Base-by-base conservation (phyloP, 1,140 invertebrate genomes). In the Aphaenogaster floridana region DNA sequence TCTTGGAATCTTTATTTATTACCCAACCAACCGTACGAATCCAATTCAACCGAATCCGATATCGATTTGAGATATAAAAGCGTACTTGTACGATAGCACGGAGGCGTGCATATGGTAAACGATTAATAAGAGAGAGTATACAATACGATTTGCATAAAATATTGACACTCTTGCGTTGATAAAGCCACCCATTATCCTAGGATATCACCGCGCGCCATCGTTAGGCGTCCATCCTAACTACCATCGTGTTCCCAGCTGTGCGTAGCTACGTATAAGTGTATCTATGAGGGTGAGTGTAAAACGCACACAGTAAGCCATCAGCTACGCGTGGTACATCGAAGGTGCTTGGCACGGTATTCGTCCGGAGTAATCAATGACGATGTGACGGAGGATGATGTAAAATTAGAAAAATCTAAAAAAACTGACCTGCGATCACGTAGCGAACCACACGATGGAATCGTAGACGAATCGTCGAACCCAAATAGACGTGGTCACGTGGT, bases 171-270 rank as follows among this genome's bases (percentile, higher is more conserved):
- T 66, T 17, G 28, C n/a, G 13, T 45, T 34, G 52, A 48, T 66
- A 77, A 66, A 66, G 13, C 6, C 13, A 54, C n/a, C 34, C 59
- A 80, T 88, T 78, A 85, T 52, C 17, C 79, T 74, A 71, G 34
- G 36, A 72, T 91, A 90, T 90, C 86, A 86, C 36, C 59, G 63
- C 71, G 90, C 90, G 90, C 90, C 90, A 91, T 91, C 90, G 85
- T 87, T 79, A 89, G 90, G 90, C 79, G 34, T 85, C 77, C 66
- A 42, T 77, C 76, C 54, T 86, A 91, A 91, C 90, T 91, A 89
- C 77, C 54, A 42, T 42, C 77, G 42, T 50, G 36, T 63, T 71
- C 48, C 59, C 89, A 80, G 81, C 77, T 86, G 89, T 81, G 71
- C 63, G 52, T 61, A 69, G 48, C 68, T 36, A 34, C 2, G 52